phyloP scores from a whole-genome alignment of 2,888 invertebrate genomes.

The Tridacna crocea region DNA sequence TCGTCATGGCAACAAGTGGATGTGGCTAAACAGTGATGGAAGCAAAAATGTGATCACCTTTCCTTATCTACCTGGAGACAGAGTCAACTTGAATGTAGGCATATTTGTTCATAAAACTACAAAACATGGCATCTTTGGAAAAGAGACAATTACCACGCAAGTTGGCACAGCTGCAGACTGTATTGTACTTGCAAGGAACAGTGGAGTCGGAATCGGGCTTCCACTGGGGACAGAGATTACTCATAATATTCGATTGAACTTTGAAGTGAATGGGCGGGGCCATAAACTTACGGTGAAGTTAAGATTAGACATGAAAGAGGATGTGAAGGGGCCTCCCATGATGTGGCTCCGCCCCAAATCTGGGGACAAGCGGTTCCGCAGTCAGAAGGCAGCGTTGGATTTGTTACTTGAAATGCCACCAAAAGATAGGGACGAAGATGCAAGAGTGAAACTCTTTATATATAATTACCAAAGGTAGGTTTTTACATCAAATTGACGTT shows the following conservation, averaged over 20 bases:
- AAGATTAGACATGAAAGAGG: slow-evolving; percentile 60
- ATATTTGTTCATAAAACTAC: slow-evolving; percentile 70
- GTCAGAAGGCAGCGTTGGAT: slow-evolving; percentile 54
- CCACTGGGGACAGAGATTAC: slow-evolving; percentile 60
- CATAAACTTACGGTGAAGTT: slow-evolving; percentile 69
- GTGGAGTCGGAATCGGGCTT: slow-evolving; percentile 69
- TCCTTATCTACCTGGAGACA: slow-evolving; percentile 68
- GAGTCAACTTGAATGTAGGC: slow-evolving; percentile 71
- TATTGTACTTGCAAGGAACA: slow-evolving; percentile 69
- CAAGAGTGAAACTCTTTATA: slow-evolving; percentile 61
- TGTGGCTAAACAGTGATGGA: slow-evolving; percentile 61
- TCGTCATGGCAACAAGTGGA: slow-evolving; percentile 70
- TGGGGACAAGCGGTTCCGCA: slow-evolving; percentile 64
- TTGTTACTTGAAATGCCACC: slow-evolving; percentile 65
- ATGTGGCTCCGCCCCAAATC: slow-evolving; percentile 68
- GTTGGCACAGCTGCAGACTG: slow-evolving; percentile 69
- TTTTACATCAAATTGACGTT: not conserved
- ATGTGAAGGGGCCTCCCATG: slow-evolving; percentile 66
- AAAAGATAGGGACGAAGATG: slow-evolving; percentile 63
- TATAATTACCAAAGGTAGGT: slow-evolving; percentile 68
- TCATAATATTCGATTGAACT: slow-evolving; percentile 67
- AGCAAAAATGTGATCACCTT: slow-evolving; percentile 63
- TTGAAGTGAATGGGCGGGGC: slow-evolving; percentile 66
- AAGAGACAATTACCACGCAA: slow-evolving; percentile 66
- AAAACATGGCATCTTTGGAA: slow-evolving; percentile 68